phyloP scores from a whole-genome alignment of 2,888 invertebrate species.

The Diarsia dahlii region DNA sequence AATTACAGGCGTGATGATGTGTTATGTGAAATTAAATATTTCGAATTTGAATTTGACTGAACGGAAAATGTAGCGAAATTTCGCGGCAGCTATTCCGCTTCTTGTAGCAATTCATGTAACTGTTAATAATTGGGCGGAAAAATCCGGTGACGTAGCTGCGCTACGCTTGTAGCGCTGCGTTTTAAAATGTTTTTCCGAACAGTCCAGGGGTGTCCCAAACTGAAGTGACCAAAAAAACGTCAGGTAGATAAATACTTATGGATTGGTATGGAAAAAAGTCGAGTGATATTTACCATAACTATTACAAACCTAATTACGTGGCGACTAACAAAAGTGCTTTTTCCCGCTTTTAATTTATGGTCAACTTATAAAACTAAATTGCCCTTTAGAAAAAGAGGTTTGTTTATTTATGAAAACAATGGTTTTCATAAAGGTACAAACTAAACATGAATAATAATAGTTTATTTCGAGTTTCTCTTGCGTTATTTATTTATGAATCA shows the following conservation, averaged over 20 bases:
- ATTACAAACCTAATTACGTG: not conserved
- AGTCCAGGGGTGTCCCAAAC: not conserved
- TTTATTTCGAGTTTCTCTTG: conserved; percentile 10
- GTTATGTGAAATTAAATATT: not conserved
- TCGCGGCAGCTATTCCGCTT: not conserved
- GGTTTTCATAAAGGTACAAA: not conserved
- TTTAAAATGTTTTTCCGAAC: not conserved
- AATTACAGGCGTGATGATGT: too few species aligned
- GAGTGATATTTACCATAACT: not conserved
- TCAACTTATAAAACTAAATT: not conserved
- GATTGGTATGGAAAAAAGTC: not conserved
- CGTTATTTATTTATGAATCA: conserved; percentile 22
- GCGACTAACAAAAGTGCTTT: not conserved
- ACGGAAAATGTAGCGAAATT: too few species aligned
- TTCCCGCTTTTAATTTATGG: conserved; percentile 8
- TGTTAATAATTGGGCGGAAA: not conserved
- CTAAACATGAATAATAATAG: conserved; percentile 7
- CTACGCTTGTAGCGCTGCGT: not conserved
- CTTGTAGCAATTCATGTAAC: not conserved
- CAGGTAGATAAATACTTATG: not conserved
- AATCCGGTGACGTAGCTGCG: not conserved
- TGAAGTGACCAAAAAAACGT: not conserved
- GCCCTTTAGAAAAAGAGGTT: not conserved
- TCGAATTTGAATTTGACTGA: not conserved
- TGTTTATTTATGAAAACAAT: conserved; percentile 18